Conservation (phyloP, 2,113 vertebrate species). For the Anolis carolinensis region DNA sequence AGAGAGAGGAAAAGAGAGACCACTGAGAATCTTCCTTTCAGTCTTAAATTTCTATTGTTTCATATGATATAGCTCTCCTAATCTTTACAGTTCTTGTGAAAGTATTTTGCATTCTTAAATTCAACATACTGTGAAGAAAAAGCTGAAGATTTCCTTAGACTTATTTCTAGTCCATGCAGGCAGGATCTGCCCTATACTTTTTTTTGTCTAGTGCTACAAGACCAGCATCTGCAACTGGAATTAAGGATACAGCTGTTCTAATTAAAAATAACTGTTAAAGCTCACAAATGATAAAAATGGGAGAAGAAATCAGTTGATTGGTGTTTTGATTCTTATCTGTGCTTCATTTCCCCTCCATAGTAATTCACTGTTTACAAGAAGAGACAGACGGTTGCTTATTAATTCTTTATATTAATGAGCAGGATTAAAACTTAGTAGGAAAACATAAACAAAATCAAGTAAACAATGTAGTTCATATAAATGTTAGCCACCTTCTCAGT, state of each 20-base stretch:
- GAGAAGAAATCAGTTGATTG: neutral
- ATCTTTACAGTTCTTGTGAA: neutral
- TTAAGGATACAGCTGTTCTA: neutral
- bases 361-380: neutral
- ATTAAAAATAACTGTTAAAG: slow-evolving; percentile 26
- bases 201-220: neutral
- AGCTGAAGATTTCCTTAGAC: neutral
- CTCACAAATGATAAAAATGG: neutral
- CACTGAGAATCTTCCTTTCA: neutral
- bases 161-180: neutral
- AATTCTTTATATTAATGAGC: slow-evolving; percentile 63
- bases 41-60: neutral
- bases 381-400: slow-evolving; percentile 51
- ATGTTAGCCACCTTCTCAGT: slow-evolving; percentile 28
- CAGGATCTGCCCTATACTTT: too few species aligned
- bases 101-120: neutral
- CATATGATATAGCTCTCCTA: neutral
- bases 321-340: neutral
- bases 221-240: slow-evolving; percentile 11
- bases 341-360: neutral
- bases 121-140: neutral
- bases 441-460: slow-evolving; percentile 63
- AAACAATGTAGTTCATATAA: slow-evolving; percentile 49
- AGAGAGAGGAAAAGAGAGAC: too few species aligned
- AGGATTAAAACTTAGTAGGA: slow-evolving; percentile 53